These are phyloP conservation scores for Calephelis perditalis DNA, from an alignment of 2,888 invertebrate species.

Conservation along the genomic window DNA sequence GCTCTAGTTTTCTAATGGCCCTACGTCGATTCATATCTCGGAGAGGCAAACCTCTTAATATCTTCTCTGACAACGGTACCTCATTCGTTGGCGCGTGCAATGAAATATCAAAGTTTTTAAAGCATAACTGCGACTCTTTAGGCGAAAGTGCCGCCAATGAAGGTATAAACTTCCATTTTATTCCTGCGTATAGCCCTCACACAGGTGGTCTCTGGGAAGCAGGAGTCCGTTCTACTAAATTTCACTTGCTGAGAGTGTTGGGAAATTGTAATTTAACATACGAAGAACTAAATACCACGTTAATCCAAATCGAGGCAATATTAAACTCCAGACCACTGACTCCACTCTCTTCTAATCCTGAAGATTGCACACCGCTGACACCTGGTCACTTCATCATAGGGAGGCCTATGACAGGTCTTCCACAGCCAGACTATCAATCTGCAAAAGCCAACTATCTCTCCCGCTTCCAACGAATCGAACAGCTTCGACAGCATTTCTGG, in stretches of 20 bases:
- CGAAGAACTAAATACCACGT: background rate
- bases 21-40: background rate
- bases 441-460: background rate
- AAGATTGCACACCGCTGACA: background rate
- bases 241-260: background rate
- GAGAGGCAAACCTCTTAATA: slow-evolving; percentile 3
- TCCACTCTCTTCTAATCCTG: background rate
- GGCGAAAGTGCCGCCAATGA: background rate
- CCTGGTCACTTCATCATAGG: background rate
- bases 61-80: background rate
- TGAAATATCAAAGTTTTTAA: background rate
- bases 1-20: background rate
- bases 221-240: background rate
- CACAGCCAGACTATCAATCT: background rate
- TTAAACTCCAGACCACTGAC: background rate
- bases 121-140: background rate
- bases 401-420: background rate
- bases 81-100: background rate
- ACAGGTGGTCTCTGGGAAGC: background rate
- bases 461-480: background rate
- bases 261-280: background rate
- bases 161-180: background rate
- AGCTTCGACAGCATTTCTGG: slow-evolving; percentile 5
- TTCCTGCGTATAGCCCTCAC: background rate
- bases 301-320: background rate